These are phyloP conservation scores for Smittia aterrima DNA, from an alignment of 2,888 invertebrate species.

Conservation along the genomic window DNA sequence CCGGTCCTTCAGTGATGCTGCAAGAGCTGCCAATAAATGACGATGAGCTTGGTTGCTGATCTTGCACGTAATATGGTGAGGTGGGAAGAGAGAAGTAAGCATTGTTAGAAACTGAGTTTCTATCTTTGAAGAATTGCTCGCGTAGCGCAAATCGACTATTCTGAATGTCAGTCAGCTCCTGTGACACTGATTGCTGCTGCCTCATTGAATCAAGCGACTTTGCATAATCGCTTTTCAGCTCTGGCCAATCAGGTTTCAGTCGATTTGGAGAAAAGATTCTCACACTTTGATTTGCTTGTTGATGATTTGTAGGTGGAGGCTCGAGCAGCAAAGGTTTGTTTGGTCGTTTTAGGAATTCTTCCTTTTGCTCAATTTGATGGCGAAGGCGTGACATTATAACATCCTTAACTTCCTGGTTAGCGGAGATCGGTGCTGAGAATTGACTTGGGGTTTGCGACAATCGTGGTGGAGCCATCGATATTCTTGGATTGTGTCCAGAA, in stretches of 20 bases:
- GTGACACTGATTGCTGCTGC: constrained; percentile 34
- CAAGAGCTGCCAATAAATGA: constrained; percentile 19
- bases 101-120: constrained; percentile 7
- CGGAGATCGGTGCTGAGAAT: neutral
- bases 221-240: constrained; percentile 27
- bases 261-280: constrained; percentile 55
- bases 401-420: constrained; percentile 59
- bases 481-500: constrained; percentile 23
- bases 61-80: constrained; percentile 39
- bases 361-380: constrained; percentile 84
- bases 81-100: constrained; percentile 39
- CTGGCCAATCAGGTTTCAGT: constrained; percentile 68
- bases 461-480: constrained; percentile 33
- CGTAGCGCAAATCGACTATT: constrained; percentile 32
- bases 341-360: constrained; percentile 81
- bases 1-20: constrained; percentile 12
- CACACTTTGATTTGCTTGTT: constrained; percentile 39
- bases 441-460: constrained; percentile 47
- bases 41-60: constrained; percentile 11
- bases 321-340: constrained; percentile 21
- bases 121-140: constrained; percentile 39
- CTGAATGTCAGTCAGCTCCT: constrained; percentile 30
- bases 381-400: constrained; percentile 72
- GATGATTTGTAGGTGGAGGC: neutral
- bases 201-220: constrained; percentile 31